Evolutionary conservation across 2,888 invertebrate genomes (phyloP).

Genomic region (Vannuccia rotundouncinata): DNA sequence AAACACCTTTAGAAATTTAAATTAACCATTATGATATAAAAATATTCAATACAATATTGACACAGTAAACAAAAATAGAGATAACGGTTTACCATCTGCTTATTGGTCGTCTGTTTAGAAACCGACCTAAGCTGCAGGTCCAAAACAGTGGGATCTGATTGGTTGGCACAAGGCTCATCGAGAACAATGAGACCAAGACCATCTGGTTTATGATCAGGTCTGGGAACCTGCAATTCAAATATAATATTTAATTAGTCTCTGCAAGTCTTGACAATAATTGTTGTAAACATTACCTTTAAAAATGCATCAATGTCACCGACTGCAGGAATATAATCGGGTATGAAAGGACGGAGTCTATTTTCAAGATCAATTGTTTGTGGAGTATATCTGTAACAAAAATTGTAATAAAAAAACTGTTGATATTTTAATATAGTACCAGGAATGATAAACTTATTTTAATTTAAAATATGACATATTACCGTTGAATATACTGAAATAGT

Average conservation of each 20-base stretch:
- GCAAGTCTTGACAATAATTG: background rate
- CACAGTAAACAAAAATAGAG: too few species aligned
- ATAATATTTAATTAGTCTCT: background rate
- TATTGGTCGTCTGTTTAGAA: constrained; percentile 61
- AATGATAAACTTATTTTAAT: too few species aligned
- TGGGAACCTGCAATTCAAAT: constrained; percentile 55
- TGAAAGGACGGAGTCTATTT: constrained; percentile 81
- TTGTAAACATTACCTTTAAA: constrained; percentile 67
- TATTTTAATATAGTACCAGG: too few species aligned
- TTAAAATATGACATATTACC: too few species aligned
- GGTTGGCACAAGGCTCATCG: constrained; percentile 88
- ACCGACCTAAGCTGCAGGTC: constrained; percentile 76
- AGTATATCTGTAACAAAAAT: constrained; percentile 64
- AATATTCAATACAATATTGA: too few species aligned
- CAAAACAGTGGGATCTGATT: constrained; percentile 69
- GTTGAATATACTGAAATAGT: constrained; percentile 81
- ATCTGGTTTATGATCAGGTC: constrained; percentile 67
- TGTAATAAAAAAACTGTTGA: too few species aligned
- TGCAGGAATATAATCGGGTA: constrained; percentile 92
- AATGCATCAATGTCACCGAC: constrained; percentile 98
- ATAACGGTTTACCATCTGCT: constrained; percentile 36
- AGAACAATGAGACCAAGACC: constrained; percentile 70
- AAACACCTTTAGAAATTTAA: too few species aligned
- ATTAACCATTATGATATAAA: too few species aligned
- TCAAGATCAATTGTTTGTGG: constrained; percentile 84